Evolutionary conservation across 2,797 vertebrate genomes (phyloP), one percentile per base, ranked within the genome.

Genomic region (Melanotaenia maccullochi): DNA sequence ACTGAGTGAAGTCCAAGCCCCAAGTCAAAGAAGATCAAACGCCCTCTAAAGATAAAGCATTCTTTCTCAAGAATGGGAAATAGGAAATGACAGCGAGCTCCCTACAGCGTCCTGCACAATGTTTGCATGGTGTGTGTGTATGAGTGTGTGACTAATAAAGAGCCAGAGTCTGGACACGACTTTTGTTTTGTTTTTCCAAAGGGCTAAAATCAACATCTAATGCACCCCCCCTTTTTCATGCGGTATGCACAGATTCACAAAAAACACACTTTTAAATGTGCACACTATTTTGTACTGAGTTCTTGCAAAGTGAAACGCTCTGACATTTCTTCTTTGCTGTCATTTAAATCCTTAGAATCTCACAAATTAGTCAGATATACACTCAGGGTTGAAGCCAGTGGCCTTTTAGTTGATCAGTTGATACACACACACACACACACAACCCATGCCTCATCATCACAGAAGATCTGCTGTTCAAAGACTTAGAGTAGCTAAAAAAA

Each of bases 1-100:
- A 52, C 60, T 73, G 57, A 85, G 65, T 36, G 58, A 69, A 65
- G 80, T 87, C 73, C 71, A 75, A 88, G 75, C 86, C 85, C 36
- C 32, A 38, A 86, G 88, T 86, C 84, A 68, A 51, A 84, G 74
- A 69, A 87, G 88, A 90, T 92, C 82, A 89, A 90, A 88, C 30
- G 25, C 70, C 79, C 81, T 85, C 71, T 36, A 74, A 88, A 84
- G 71, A 90, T 84, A 82, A 83, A 84, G 65, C 58, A 71, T 73
- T 68, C 70, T 79, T 74, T 80, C 81, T 82, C 79, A 63, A 75
- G 79, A 87, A 89, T 75, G 54, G 70, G 69, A 82, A 85, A 91
- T 88, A 64, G 42, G 88, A 88, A 87, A 92, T 86, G 92, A 91
- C 91, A 91, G 87, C 56, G 47, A 60, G 38, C 60, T 82, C 72